Evolutionary conservation across 2,888 invertebrate species (phyloP).

Genomic region (Notocelia uddmanniana): DNA sequence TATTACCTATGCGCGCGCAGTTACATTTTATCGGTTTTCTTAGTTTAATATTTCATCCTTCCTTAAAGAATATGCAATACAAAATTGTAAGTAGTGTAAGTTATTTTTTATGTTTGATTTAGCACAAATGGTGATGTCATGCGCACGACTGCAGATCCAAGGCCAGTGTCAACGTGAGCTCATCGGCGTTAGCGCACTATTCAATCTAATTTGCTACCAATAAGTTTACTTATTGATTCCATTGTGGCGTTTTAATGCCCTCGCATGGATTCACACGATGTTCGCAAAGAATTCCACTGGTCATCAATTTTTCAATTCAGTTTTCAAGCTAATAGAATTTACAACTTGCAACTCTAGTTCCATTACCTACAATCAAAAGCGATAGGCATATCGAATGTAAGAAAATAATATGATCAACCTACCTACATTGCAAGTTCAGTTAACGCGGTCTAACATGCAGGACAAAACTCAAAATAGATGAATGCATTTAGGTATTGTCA

Average conservation of each 20-base stretch:
- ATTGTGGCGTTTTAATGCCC: constrained; percentile 27
- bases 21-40: not conserved
- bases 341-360: not conserved
- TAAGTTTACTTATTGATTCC: constrained; percentile 56
- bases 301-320: constrained; percentile 12
- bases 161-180: constrained; percentile 81
- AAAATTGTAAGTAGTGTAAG: constrained; percentile 50
- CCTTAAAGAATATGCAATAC: not conserved
- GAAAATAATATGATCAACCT: not conserved
- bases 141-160: constrained; percentile 70
- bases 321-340: constrained; percentile 31
- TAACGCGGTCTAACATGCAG: not conserved
- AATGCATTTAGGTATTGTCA: not conserved
- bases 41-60: not conserved
- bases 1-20: too few relatives aligned
- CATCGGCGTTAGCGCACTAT: constrained; percentile 73
- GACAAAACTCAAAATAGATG: not conserved
- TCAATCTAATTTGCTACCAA: constrained; percentile 66
- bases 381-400: constrained; percentile 5
- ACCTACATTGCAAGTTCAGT: not conserved
- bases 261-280: constrained; percentile 30
- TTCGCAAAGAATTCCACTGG: constrained; percentile 12
- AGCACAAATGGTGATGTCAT: constrained; percentile 75
- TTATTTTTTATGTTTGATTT: constrained; percentile 54
- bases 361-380: not conserved